A percentile compares a stretch with the other conserved stretches of the same genome.
phyloP scores from a whole-genome alignment of 1,140 invertebrate species.

The Ceratosolen fusciceps region DNA sequence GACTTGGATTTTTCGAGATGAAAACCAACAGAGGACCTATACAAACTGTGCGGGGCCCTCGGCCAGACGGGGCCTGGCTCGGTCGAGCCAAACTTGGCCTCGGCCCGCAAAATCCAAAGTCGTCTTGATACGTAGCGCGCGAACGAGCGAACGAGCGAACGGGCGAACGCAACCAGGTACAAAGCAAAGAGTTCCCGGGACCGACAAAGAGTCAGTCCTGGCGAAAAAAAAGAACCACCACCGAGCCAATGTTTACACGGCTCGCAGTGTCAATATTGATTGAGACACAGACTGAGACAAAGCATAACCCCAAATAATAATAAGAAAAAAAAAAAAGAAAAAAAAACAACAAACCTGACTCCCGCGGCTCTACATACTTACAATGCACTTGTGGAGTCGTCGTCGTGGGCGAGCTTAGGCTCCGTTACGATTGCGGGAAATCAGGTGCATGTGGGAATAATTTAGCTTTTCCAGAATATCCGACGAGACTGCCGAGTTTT shows the following conservation, averaged over 20 bases:
- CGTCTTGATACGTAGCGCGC: conserved; percentile 12
- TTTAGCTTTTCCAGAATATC: background rate
- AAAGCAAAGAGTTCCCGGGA: conserved; percentile 20
- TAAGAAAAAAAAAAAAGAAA: no score
- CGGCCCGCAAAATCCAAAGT: conserved; percentile 30
- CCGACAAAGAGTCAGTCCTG: conserved; percentile 39
- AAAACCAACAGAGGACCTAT: background rate
- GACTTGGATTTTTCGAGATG: background rate
- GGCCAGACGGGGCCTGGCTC: no score
- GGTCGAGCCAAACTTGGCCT: background rate
- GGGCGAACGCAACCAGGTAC: conserved; percentile 33
- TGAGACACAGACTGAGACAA: conserved; percentile 21
- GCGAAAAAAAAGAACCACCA: conserved; percentile 34
- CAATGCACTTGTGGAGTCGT: background rate
- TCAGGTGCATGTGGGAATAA: background rate
- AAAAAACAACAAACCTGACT: conserved; percentile 27
- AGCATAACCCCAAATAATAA: conserved; percentile 28
- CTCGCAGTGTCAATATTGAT: conserved; percentile 64
- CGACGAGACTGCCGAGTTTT: background rate
- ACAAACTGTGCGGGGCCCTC: background rate
- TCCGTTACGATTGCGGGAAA: background rate
- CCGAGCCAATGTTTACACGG: conserved; percentile 53
- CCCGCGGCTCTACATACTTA: conserved; percentile 16
- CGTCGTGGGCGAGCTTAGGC: background rate
- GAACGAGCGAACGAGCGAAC: no score